Evolutionary conservation across 2,888 invertebrate genomes (phyloP).

Genomic region (Pseudanteris insignis): DNA sequence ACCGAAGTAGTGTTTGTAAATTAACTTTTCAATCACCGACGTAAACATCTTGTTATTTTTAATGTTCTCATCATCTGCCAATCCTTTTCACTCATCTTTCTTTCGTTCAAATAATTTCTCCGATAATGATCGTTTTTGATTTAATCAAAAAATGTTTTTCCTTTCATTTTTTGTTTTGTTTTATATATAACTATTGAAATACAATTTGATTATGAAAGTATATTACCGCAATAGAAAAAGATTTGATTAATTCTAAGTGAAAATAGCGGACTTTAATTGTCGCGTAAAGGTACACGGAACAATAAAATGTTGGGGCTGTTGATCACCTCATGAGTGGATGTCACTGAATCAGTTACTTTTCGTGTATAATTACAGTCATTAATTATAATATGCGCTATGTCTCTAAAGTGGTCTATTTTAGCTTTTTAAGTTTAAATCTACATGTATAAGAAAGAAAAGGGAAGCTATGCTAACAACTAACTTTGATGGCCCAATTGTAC

Average conservation of each 20-base stretch:
- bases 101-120: too few relatives aligned
- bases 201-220: too few relatives aligned
- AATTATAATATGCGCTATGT: constrained; percentile 52
- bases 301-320: constrained; percentile 27
- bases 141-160: too few relatives aligned
- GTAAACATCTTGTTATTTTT: too few relatives aligned
- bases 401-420: constrained; percentile 61
- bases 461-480: constrained; percentile 63
- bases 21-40: too few relatives aligned
- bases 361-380: constrained; percentile 47
- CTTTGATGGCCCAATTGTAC: constrained; percentile 64
- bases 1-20: too few relatives aligned
- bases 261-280: constrained; percentile 42
- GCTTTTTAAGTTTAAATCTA: constrained; percentile 59
- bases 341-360: constrained; percentile 38
- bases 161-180: too few relatives aligned
- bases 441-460: constrained; percentile 55
- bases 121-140: too few relatives aligned
- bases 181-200: too few relatives aligned
- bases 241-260: constrained; percentile 40
- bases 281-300: constrained; percentile 44
- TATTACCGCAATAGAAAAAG: constrained; percentile 21
- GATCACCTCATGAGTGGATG: constrained; percentile 31
- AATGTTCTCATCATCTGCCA: too few relatives aligned
- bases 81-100: too few relatives aligned